A percentile compares a stretch with the other conserved stretches of the same genome.
phyloP scores from a whole-genome alignment of 2,888 invertebrate species.

The Apamea sordens region DNA sequence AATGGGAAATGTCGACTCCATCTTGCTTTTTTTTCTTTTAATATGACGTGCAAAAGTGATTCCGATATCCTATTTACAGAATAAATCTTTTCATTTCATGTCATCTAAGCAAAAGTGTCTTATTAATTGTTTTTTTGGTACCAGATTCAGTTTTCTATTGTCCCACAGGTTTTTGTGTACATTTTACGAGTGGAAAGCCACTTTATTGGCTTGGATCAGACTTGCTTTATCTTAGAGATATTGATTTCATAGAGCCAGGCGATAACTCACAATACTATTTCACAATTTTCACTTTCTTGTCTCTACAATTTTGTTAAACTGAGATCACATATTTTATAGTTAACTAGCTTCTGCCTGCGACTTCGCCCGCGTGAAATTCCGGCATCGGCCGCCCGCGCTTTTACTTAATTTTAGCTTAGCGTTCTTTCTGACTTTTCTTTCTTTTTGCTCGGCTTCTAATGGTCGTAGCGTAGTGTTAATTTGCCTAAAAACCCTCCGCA shows the following conservation, averaged over 20 bases:
- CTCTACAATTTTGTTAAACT: constrained; percentile 41
- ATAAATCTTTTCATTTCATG: not conserved
- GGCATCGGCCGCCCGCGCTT: too few species aligned
- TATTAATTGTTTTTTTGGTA: not conserved
- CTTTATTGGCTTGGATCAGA: constrained; percentile 40
- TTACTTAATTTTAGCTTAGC: too few species aligned
- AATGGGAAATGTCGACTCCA: not conserved
- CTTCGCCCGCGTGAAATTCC: too few species aligned
- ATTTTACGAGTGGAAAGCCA: constrained; percentile 46
- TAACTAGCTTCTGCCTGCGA: not conserved
- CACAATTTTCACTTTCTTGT: constrained; percentile 54
- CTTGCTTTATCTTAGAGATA: constrained; percentile 50
- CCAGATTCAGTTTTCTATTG: too few species aligned
- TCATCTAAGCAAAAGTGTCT: not conserved
- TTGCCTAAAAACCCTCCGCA: not conserved
- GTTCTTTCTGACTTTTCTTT: not conserved
- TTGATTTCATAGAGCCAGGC: constrained; percentile 38
- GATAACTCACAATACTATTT: constrained; percentile 47
- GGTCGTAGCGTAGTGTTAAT: not conserved
- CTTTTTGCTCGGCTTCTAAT: not conserved
- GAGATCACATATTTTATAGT: not conserved
- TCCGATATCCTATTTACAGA: not conserved
- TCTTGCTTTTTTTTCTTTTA: not conserved
- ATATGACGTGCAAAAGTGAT: not conserved
- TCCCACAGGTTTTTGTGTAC: constrained; percentile 50